Evolutionary conservation across 2,888 invertebrate genomes (phyloP).

Genomic region (Andrena chrysosceles): DNA sequence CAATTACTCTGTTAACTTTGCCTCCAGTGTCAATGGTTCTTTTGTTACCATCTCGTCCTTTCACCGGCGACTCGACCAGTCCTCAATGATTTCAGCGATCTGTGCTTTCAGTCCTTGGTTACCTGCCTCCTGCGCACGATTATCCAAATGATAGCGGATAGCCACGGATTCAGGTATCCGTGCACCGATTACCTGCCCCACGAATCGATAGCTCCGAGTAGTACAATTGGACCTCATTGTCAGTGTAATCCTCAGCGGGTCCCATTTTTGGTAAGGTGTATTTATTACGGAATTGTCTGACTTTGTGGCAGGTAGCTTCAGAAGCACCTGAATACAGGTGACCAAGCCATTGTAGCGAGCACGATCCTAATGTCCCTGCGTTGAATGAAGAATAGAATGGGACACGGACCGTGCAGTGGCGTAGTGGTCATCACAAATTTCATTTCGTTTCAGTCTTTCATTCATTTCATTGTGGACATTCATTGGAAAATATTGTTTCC

Average conservation of each 20-base stretch:
- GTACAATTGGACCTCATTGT: slow-evolving; percentile 23
- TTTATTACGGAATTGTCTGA: slow-evolving; percentile 12
- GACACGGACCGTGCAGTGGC: slow-evolving; percentile 22
- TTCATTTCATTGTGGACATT: not conserved
- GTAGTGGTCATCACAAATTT: slow-evolving; percentile 42
- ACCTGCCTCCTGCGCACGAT: slow-evolving; percentile 15
- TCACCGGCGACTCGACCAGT: slow-evolving; percentile 34
- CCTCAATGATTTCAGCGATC: slow-evolving; percentile 52
- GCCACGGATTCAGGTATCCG: slow-evolving; percentile 37
- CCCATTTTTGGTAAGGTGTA: slow-evolving; percentile 33
- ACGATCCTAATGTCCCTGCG: slow-evolving; percentile 27
- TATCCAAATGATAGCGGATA: slow-evolving; percentile 1
- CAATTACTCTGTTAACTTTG: slow-evolving; percentile 34
- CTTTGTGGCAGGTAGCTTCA: slow-evolving; percentile 15
- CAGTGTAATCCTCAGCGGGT: not conserved
- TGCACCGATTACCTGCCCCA: slow-evolving; percentile 47
- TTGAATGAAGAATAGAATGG: slow-evolving; percentile 43
- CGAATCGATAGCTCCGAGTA: slow-evolving; percentile 9
- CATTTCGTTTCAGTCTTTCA: not conserved
- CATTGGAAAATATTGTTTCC: too few relatives aligned
- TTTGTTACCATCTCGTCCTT: slow-evolving; percentile 47
- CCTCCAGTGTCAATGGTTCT: slow-evolving; percentile 30
- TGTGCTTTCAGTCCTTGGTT: slow-evolving; percentile 35
- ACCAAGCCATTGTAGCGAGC: slow-evolving; percentile 25
- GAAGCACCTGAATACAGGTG: slow-evolving; percentile 20